Base-by-base conservation (phyloP, 30 jellyfish, hydroid and myxozoan genomes). In the Aurelia sp. region DNA sequence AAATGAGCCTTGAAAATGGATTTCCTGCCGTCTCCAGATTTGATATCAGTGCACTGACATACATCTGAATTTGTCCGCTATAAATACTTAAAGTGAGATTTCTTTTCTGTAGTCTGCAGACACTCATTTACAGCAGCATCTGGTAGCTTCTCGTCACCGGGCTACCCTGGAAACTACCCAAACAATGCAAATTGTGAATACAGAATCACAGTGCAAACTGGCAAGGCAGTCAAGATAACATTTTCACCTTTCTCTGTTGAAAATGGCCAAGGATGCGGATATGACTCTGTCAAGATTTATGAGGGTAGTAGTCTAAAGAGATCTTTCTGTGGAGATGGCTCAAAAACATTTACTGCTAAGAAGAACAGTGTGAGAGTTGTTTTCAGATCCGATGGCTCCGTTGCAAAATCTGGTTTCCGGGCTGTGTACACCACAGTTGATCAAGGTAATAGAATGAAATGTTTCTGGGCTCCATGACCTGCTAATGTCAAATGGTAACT, bases 321-420 rank as follows among this genome's bases (percentile, higher is more conserved):
- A 44, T 44, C 55, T 44, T 10, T 44, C 55, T 44, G 55, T 44
- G 55, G 55, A 61, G 71, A 11, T 61, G 71, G 71, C 13, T 19
- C 71, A 19, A 61, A 61, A 61, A 18, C 8, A 13, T 61, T 18
- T 13, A 61, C 71, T 61, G 23, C 71, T 61, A 61, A 22, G 31
- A 61, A 22, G 31, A 61, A 61, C 15, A 44, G 55, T 18, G 30
- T 61, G 13, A 61, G 27, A 12, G 20, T 65, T 19, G 37, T 18
- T 16, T 65, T 65, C 44, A 23, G 30, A 23, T 23, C 76, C 11
- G 44, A 65, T 65, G 76, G 76, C n/a, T 65, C 76, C 10, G 76
- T 65, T 19, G 6, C 35, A 18, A 23, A 15, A 65, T 15, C n/a
- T 19, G 76, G 76, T 16, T 65, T 65, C 44, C 44, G 37, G 30